Base-by-base conservation (phyloP, 2,113 vertebrate species). In the Anhinga anhinga region DNA sequence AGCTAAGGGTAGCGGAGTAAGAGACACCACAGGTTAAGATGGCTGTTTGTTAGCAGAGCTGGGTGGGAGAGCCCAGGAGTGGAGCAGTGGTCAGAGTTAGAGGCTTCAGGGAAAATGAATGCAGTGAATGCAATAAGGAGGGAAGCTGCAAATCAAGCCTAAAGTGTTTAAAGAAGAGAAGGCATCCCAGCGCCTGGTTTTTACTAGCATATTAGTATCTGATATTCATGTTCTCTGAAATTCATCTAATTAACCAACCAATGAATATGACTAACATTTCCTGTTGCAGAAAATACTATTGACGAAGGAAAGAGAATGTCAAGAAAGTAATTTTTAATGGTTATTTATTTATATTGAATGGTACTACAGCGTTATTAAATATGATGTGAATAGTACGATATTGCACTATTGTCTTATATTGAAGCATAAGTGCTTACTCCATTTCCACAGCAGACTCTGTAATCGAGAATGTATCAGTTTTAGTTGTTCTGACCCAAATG, bases 291-390 rank as follows among this genome's bases (percentile, higher is more conserved):
- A 97, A 93, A 97, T 91, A 87, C 86, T 96, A 8, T 88, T 92
- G 92, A 91, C 5, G 10, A 93, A 90, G 47, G 66, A 89, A 86
- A 70, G 34, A 93, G 89, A 97, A 94, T 88, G 96, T 95, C 22
- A 17, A 91, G 84, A 84, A 97, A 97, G 86, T 92, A 85, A 74
- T 96, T 97, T 98, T 96, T 97, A 93, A 97, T 94, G 95, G 89
- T 78, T 95, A 94, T 93, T 97, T 97, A 97, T 97, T 98, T 98
- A 93, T 97, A 96, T 86, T 95, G 94, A 95, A 90, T 91, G 91
- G 82, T 95, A 95, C 88, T 94, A 92, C 47, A 89, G 73, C 63
- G 27, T 95, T 96, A 97, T 97, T 97, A 97, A 97, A 97, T 90
- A 94, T 88, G 10, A 92, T 95, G 96, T 96, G 95, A 97, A 96